These are phyloP conservation scores for Yponomeuta sedellus DNA, from an alignment of 2,888 invertebrate species.

Conservation along the genomic window DNA sequence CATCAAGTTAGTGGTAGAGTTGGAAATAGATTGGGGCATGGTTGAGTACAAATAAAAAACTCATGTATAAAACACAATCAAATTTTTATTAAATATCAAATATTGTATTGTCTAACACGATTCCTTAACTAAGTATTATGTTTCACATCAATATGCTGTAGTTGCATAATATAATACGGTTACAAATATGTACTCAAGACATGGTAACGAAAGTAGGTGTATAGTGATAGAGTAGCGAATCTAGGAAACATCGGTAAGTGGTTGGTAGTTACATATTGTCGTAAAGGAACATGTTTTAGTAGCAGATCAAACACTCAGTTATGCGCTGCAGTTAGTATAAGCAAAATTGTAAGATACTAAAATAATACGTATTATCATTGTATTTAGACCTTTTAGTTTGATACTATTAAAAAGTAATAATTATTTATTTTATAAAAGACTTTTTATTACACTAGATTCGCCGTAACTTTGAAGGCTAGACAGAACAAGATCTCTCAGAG, in stretches of 20 bases:
- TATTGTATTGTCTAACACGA: constrained; percentile 77
- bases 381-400: constrained; percentile 10
- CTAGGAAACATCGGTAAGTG: constrained; percentile 4
- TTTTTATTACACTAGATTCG: constrained; percentile 7
- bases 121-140: constrained; percentile 68
- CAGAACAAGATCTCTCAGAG: neutral
- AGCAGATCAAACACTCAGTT: constrained; percentile 30
- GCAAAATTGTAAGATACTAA: constrained; percentile 4
- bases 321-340: constrained; percentile 23
- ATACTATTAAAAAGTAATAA: neutral
- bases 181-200: constrained; percentile 46
- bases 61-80: constrained; percentile 69
- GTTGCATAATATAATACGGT: constrained; percentile 59
- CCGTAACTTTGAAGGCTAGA: constrained; percentile 5
- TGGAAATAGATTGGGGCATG: neutral
- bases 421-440: neutral
- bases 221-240: constrained; percentile 10
- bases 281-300: constrained; percentile 59
- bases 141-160: constrained; percentile 71
- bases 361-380: constrained; percentile 17
- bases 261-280: constrained; percentile 34
- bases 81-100: constrained; percentile 74
- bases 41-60: constrained; percentile 33
- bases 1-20: neutral
- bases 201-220: neutral